phyloP scores from a whole-genome alignment of 37 sponge, comb jelly and placozoan species.

The Aplysina aerophoba region DNA sequence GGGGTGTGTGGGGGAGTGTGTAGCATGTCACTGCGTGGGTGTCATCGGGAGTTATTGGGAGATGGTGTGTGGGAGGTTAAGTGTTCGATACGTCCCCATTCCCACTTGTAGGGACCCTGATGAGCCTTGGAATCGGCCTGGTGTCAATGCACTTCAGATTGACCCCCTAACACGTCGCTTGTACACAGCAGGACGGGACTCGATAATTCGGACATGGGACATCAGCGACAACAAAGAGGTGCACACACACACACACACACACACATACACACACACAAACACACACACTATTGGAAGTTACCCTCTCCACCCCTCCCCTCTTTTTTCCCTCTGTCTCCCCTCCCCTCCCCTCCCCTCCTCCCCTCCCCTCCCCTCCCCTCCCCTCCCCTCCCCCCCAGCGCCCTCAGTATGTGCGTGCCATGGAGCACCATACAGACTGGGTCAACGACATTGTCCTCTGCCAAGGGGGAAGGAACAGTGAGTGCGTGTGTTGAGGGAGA shows the following conservation, averaged over 20 bases:
- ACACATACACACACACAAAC: background rate
- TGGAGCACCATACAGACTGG: constrained; percentile 99
- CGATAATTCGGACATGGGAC: constrained; percentile 75
- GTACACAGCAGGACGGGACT: constrained; percentile 94
- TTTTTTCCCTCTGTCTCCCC: background rate
- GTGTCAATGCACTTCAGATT: constrained; percentile 79
- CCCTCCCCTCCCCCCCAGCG: background rate
- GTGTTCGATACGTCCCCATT: no score
- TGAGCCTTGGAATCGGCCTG: constrained; percentile 75
- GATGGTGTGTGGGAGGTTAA: constrained; percentile 80
- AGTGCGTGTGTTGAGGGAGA: constrained; percentile 1
- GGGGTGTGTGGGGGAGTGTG: no score
- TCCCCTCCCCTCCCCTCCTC: no score
- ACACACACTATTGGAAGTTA: constrained; percentile 10
- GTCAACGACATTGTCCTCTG: constrained; percentile 91
- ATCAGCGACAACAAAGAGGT: background rate
- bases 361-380: background rate
- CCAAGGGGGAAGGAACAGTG: constrained; percentile 52
- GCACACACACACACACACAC: no score
- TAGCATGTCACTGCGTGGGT: constrained; percentile 11
- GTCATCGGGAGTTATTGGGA: constrained; percentile 2
- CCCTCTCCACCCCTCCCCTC: no score
- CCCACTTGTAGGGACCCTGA: constrained; percentile 11
- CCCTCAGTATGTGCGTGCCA: constrained; percentile 30
- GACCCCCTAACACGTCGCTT: constrained; percentile 50